Percentiles rank a stretch among this genome's conserved stretches.
Evolutionary conservation across 2,797 vertebrate species (phyloP).

Genomic region (Graptemys geographica): DNA sequence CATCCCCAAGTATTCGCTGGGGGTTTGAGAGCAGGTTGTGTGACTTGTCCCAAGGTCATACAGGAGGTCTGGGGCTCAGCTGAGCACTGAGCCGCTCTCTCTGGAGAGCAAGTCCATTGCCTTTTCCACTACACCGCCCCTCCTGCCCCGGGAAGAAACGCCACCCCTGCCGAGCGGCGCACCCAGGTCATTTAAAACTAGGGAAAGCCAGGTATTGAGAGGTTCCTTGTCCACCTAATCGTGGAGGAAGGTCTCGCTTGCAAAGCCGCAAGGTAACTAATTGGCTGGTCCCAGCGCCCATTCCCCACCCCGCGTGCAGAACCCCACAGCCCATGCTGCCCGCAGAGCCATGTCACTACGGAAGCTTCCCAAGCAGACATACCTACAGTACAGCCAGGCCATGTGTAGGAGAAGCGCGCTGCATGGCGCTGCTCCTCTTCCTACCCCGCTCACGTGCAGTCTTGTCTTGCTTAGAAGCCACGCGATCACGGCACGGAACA

Average conservation of each 20-base stretch:
- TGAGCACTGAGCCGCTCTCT: conserved; percentile 7
- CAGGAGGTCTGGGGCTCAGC: conserved; percentile 44
- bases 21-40: neutral
- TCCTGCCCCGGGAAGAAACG: neutral
- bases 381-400: neutral
- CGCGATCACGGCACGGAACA: neutral
- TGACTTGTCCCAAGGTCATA: conserved; percentile 74
- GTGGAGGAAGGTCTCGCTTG: neutral
- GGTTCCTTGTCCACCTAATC: neutral
- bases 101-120: conserved; percentile 26
- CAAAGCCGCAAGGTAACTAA: neutral
- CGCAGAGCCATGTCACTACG: no score
- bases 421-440: neutral
- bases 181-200: neutral
- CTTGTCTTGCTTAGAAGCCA: neutral
- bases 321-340: no score
- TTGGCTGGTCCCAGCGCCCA: no score
- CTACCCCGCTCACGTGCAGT: neutral
- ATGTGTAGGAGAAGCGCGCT: neutral
- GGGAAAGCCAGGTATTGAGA: neutral
- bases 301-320: no score
- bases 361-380: neutral
- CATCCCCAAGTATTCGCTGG: conserved; percentile 26
- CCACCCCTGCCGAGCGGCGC: neutral
- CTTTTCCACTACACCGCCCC: neutral